Conservation (phyloP, 2,113 vertebrate genomes). For the Peromyscus maniculatus region DNA sequence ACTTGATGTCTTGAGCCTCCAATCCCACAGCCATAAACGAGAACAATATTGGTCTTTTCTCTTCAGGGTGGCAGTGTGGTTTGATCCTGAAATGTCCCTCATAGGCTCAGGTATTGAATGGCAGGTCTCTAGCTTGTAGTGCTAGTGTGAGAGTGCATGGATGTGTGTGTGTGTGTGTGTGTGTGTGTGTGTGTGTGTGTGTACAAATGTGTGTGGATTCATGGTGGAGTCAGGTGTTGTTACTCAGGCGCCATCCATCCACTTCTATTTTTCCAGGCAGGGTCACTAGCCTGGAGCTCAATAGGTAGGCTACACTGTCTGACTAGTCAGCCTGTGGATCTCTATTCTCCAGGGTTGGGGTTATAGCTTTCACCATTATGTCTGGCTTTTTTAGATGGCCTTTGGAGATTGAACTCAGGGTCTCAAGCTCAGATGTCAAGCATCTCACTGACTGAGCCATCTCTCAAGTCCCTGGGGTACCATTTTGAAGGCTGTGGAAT, state of each 20-base stretch:
- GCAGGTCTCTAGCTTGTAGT: background rate
- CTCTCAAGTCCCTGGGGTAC: background rate
- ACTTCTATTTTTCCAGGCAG: background rate
- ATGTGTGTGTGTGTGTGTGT: background rate
- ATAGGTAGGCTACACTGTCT: background rate
- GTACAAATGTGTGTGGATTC: too few relatives aligned
- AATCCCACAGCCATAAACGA: background rate
- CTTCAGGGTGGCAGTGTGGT: background rate
- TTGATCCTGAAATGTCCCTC: background rate
- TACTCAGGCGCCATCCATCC: background rate
- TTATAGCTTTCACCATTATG: background rate
- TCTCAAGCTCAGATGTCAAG: background rate
- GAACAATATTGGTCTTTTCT: background rate
- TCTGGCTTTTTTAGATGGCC: background rate
- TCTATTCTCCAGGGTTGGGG: background rate
- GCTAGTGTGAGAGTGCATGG: background rate
- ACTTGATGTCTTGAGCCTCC: background rate
- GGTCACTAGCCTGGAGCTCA: background rate
- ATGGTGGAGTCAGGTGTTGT: background rate
- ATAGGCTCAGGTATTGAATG: background rate
- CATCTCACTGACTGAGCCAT: background rate
- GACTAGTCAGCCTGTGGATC: background rate
- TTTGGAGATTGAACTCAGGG: background rate
- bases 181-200: background rate
- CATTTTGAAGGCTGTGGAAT: background rate